Evolutionary conservation across 2,113 vertebrate species (phyloP).

Genomic region (Malurus cyaneus): DNA sequence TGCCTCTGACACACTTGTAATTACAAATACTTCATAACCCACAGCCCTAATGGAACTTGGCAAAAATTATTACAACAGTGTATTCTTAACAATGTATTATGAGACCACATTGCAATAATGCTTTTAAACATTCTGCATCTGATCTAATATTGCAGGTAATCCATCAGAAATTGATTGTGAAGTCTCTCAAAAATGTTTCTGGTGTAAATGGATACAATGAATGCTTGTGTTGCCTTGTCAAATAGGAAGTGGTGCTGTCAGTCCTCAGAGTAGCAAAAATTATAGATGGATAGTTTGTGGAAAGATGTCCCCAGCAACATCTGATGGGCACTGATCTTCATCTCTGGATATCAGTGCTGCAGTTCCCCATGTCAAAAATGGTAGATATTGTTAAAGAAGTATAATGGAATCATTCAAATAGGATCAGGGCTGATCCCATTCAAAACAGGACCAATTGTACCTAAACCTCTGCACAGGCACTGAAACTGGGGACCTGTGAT

Average conservation of each 20-base stretch:
- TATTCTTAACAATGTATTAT: neutral
- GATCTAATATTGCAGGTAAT: constrained; percentile 40
- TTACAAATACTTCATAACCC: neutral
- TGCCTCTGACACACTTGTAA: neutral
- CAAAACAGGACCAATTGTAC: neutral
- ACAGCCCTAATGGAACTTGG: neutral
- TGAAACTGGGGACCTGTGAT: neutral
- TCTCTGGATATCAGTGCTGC: neutral
- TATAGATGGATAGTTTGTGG: neutral
- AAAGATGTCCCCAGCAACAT: neutral
- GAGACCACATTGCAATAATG: neutral
- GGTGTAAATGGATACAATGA: neutral
- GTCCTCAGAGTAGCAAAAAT: neutral
- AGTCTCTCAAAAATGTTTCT: neutral
- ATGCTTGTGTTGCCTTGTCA: neutral
- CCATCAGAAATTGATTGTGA: constrained; percentile 24
- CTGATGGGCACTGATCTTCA: neutral
- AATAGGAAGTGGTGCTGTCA: neutral
- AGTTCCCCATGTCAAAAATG: neutral
- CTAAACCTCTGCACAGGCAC: neutral
- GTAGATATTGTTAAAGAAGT: neutral
- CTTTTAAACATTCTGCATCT: neutral
- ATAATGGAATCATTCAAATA: neutral
- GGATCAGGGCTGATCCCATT: neutral
- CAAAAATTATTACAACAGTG: neutral